Evolutionary conservation across 2,797 vertebrate species (phyloP).

Genomic region (Leontopithecus rosalia): DNA sequence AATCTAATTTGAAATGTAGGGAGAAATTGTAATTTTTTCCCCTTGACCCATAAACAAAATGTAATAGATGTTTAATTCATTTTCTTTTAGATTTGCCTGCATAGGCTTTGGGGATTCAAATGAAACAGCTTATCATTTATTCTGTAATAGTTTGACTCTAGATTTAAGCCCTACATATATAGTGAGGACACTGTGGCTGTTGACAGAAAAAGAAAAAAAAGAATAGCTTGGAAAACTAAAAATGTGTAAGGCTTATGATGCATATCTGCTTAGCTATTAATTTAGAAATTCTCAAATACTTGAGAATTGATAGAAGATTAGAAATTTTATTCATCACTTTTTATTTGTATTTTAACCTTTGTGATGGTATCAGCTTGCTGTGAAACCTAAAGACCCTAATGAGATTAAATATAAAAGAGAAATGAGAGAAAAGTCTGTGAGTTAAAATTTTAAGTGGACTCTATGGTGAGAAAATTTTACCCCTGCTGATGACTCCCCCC

Average conservation of each 20-base stretch:
- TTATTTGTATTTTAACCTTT: constrained; percentile 79
- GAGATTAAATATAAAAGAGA: constrained; percentile 85
- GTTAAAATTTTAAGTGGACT: constrained; percentile 80
- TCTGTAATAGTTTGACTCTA: neutral
- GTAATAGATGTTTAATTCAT: constrained; percentile 23
- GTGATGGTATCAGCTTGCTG: constrained; percentile 83
- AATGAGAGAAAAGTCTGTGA: constrained; percentile 65
- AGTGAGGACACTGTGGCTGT: constrained; percentile 7
- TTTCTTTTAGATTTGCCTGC: neutral
- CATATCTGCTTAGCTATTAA: constrained; percentile 78
- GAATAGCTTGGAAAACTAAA: constrained; percentile 54
- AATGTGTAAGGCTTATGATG: constrained; percentile 54
- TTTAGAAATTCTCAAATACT: constrained; percentile 81
- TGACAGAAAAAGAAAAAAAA: constrained; percentile 44
- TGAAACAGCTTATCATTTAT: constrained; percentile 25
- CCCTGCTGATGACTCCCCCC: constrained; percentile 74
- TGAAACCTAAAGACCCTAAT: constrained; percentile 85
- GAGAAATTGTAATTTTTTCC: constrained; percentile 40
- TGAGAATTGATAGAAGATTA: constrained; percentile 77
- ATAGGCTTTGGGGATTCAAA: constrained; percentile 21
- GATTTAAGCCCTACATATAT: constrained; percentile 43
- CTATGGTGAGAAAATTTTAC: constrained; percentile 79
- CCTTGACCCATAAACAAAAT: constrained; percentile 43
- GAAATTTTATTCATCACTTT: constrained; percentile 70
- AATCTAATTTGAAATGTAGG: constrained; percentile 47